A percentile compares a stretch with the other conserved stretches of the same genome.
phyloP scores from a whole-genome alignment of 2,797 vertebrate genomes.

The Gymnodraco acuticeps region DNA sequence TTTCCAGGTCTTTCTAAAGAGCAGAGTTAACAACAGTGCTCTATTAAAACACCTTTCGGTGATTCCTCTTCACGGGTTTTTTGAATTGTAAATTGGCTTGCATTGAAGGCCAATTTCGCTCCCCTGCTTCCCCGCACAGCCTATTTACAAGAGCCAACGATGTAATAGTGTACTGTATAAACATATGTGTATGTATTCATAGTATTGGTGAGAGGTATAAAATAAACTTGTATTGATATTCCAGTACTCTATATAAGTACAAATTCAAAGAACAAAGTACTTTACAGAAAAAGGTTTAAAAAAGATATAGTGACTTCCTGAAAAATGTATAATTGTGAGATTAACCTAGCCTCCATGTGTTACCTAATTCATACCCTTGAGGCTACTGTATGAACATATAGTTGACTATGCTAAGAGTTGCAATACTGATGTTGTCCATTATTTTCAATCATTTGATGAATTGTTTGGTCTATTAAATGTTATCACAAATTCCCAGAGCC shows the following conservation, averaged over 20 bases:
- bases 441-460: neutral
- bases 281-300: conserved; percentile 5
- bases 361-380: neutral
- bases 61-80: conserved; percentile 65
- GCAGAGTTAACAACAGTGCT: conserved; percentile 73
- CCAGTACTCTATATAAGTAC: neutral
- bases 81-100: conserved; percentile 77
- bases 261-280: neutral
- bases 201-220: conserved; percentile 7
- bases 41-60: conserved; percentile 78
- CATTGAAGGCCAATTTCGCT: conserved; percentile 39
- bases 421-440: neutral
- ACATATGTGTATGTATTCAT: conserved; percentile 12
- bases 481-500: neutral
- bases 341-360: neutral
- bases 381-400: neutral
- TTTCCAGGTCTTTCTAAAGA: conserved; percentile 73
- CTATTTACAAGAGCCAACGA: conserved; percentile 42
- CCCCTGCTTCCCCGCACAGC: neutral
- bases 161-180: conserved; percentile 5
- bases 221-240: conserved; percentile 6
- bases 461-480: neutral
- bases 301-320: neutral
- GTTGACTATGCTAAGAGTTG: neutral
- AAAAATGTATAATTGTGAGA: neutral